Conservation (phyloP, 2,888 invertebrate genomes). For the Digitonthophagus gazella region DNA sequence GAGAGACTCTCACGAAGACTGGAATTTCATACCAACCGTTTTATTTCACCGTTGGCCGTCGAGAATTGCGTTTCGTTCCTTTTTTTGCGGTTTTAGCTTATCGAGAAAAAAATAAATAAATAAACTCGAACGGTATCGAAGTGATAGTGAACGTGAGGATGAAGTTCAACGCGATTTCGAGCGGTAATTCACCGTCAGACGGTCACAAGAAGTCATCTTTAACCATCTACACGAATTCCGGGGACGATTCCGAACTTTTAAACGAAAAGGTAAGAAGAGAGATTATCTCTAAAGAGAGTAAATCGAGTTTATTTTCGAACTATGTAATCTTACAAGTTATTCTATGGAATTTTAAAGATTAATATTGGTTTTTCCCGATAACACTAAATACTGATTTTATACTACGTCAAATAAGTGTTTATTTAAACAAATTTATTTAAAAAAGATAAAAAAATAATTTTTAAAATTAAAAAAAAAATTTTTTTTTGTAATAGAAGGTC, state of each 20-base stretch:
- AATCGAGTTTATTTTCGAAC: no score
- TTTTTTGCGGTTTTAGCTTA: no score
- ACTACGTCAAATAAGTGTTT: no score
- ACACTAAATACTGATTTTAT: no score
- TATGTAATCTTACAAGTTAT: not conserved
- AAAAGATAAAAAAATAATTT: no score
- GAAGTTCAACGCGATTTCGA: constrained; percentile 65
- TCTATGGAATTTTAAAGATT: not conserved
- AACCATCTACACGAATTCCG: constrained; percentile 63
- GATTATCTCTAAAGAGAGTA: no score
- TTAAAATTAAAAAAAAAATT: no score
- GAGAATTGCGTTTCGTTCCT: not conserved
- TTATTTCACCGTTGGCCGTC: not conserved
- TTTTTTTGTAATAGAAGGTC: not conserved
- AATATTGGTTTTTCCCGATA: not conserved
- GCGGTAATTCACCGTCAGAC: constrained; percentile 66
- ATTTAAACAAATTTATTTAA: no score
- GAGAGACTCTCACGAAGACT: not conserved
- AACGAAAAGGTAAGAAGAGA: not conserved
- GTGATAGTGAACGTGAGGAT: constrained; percentile 37
- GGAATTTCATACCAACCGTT: not conserved
- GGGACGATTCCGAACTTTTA: not conserved
- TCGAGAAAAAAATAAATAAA: no score
- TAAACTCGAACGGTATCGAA: no score
- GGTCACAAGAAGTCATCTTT: constrained; percentile 62